Percentiles rank a stretch among this genome's conserved stretches.
Conservation (phyloP, 2,113 vertebrate species). For the Oreochromis niloticus region DNA sequence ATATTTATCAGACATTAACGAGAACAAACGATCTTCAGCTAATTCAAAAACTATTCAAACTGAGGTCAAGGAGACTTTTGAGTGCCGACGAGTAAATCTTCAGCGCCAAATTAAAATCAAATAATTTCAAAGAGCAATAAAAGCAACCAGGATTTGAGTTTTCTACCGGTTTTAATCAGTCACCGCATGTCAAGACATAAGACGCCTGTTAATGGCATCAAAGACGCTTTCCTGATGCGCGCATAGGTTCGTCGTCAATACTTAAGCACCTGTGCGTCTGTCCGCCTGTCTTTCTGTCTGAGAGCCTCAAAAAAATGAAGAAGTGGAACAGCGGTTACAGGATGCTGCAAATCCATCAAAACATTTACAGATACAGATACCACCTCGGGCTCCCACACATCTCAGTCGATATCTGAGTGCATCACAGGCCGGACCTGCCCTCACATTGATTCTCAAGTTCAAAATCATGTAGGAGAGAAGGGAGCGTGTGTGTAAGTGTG, state of each 20-base stretch:
- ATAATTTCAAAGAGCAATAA: neutral
- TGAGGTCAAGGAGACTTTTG: neutral
- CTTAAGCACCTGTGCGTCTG: neutral
- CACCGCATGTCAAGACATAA: neutral
- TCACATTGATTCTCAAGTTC: slow-evolving; percentile 28
- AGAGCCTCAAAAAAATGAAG: neutral
- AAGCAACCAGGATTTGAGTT: neutral
- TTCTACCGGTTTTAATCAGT: neutral
- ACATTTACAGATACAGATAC: slow-evolving; percentile 46
- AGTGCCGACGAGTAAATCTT: neutral
- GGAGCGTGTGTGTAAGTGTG: neutral
- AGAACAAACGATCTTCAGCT: neutral
- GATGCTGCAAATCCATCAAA: slow-evolving; percentile 44
- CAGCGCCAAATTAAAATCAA: neutral
- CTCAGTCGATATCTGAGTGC: slow-evolving; percentile 42
- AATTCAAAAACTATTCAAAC: neutral
- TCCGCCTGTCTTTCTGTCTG: neutral
- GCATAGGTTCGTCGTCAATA: neutral
- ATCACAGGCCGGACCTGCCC: slow-evolving; percentile 34
- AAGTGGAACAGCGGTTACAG: slow-evolving; percentile 26
- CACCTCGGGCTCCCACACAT: slow-evolving; percentile 45
- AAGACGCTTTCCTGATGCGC: neutral
- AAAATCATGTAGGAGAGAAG: neutral
- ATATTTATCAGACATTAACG: neutral
- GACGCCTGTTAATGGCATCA: neutral